Conservation (phyloP, 2,888 invertebrate genomes). For the Seladonia tumulorum region DNA sequence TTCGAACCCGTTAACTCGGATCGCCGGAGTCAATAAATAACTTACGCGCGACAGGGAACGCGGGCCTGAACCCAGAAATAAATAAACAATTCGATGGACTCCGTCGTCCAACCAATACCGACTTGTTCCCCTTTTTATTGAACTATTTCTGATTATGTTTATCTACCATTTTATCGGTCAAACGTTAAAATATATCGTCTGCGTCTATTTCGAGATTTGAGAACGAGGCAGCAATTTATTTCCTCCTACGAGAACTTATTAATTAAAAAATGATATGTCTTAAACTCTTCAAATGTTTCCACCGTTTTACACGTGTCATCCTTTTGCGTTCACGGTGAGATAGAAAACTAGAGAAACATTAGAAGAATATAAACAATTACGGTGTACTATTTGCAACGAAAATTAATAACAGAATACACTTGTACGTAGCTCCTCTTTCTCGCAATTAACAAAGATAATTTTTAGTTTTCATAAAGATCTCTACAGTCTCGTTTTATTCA, state of each 20-base stretch:
- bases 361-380: too few species aligned
- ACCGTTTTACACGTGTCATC: background rate
- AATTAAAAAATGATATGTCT: background rate
- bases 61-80: constrained; percentile 1
- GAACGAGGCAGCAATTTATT: background rate
- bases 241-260: background rate
- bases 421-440: too few species aligned
- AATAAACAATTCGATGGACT: constrained; percentile 11
- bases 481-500: too few species aligned
- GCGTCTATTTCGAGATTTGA: background rate
- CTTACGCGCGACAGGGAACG: constrained; percentile 40
- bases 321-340: too few species aligned
- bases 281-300: background rate
- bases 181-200: background rate
- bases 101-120: background rate
- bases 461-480: too few species aligned
- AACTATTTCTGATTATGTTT: background rate
- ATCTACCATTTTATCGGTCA: background rate
- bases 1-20: constrained; percentile 63
- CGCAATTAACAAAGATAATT: too few species aligned
- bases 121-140: background rate
- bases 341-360: too few species aligned
- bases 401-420: too few species aligned
- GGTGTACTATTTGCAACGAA: too few species aligned
- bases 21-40: constrained; percentile 49